Evolutionary conservation across 2,888 invertebrate species (phyloP), one percentile per base, ranked within the genome.

Genomic region (Tholera decimalis): DNA sequence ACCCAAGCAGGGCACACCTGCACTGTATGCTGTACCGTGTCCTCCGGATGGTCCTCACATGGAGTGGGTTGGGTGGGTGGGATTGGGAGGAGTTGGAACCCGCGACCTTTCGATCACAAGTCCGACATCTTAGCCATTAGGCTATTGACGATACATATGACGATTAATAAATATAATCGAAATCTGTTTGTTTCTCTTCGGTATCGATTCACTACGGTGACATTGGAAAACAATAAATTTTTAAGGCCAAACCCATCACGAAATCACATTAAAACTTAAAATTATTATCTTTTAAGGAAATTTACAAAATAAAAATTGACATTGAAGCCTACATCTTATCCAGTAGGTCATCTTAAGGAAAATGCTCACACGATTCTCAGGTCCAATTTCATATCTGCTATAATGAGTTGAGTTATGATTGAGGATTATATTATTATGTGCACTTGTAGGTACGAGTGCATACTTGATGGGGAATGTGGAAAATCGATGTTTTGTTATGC

Each of bases 301-400:
- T 28, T 20, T 18, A 67, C 58, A 56, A 75, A 77, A 68, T 58
- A 53, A 18, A 8, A 0, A n/a, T 18, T 28, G 56, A 54, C 73
- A 64, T 70, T 77, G 81, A 59, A 53, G 2, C 11, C 4, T 8
- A n/a, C 35, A 62, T 13, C 57, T 51, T 37, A 68, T 30, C 24
- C 22, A 53, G 50, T 65, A 73, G 64, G 73, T 67, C 60, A 47
- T 73, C 61, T 37, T 72, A 20, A 66, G 72, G 70, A 63, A 73
- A 67, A 66, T 35, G 3, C 8, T 26, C 35, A 15, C 2, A 51
- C 15, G 15, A 8, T 33, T 11, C 39, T 24, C 4, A 18, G 26
- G 26, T 63, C 22, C 39, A 9, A 39, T 50, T 39, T n/a, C 1
- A 54, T 7, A 30, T 50, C 30, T 13, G 18, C 28, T 22, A 24